Base-by-base conservation (phyloP, 2,888 invertebrate species). In the Drosophila ezoana region DNA sequence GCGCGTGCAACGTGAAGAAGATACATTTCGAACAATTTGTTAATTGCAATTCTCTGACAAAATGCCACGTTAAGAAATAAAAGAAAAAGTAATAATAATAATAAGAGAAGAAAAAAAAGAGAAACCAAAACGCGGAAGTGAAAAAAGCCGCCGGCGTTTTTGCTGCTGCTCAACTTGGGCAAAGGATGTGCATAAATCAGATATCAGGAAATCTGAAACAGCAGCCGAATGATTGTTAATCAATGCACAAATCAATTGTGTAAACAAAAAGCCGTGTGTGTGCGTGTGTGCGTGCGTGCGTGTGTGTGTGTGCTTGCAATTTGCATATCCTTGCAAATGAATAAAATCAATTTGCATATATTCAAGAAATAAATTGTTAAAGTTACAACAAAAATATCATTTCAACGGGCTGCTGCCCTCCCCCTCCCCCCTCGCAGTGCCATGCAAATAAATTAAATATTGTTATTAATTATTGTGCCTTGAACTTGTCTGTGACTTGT, bases 251-350 rank as follows among this genome's bases (percentile, higher is more conserved):
- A 37, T 47, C 28, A 60, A 63, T 57, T 62, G 75, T 74, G 74
- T 32, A 68, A 68, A 72, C 54, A 65, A 66, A 66, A 45, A 66
- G 38, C 23, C 16, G 66, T 35, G 61, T 47, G 35, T 43, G 37
- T n/a, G 71, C 18, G 52, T 11, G 41, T 38, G 33, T 2, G 18
- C 33, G 41, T 18, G 38, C n/a, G 44, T 11, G 37, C 16, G 23
- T 16, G 41, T 20, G 18, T 28, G 48, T 51, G 69, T 43, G 52
- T 53, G 75, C 32, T 18, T 20, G n/a, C 63, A 67, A 89, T 89
- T 87, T 81, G 81, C 79, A 83, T 84, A 84, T 78, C 89, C 89
- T 89, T 67, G 87, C 69, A 67, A 80, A 72, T 73, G 57, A 68
- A 59, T 68, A 28, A 60, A 67, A 66, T 68, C 58, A 60, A 81